Base-by-base conservation (phyloP, 92 coral and sea anemone species). In the Epizoanthus scotinus region DNA sequence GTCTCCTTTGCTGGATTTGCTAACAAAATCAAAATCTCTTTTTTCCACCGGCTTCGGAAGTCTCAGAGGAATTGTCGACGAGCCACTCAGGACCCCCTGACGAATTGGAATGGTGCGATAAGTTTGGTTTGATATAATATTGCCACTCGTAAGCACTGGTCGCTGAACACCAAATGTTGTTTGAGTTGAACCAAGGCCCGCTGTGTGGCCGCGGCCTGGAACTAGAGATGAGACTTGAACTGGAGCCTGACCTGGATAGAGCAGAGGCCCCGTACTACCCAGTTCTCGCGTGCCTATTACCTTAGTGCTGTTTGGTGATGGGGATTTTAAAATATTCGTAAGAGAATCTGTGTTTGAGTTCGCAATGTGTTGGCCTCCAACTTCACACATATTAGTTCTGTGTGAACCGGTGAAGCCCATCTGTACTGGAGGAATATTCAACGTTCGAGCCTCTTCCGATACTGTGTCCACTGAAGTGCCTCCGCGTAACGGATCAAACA, bases 1-100 rank as follows among this genome's bases (percentile, higher is more conserved):
- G 36, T 88, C 94, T 26, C 77, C 86, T 53, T 83, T 87, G 53
- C 85, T 77, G 3, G 99, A 86, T 79, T 91, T 93, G 4, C 90
- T 82, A 24, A 95, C 80, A 72, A 95, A 95, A 58, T 84, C 92
- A 70, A 95, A 93, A 38, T 90, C 99, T 27, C 83, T 75, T 62
- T 44, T 84, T 68, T 86, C 85, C 20, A 55, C 73, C 38, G 86
- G 88, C 65, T 90, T 86, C 0, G 93, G 81, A 55, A 84, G 91
- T 53, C 88, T 84, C 19, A 89, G 58, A 1, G 93, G 91, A 57
- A 89, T 25, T 20, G 89, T 57, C 2, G 96, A 90, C 20, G 78
- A 63, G 7, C 77, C 74, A 63, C 91, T 82, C 17, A 79, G 54
- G 72, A 53, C 60, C 25, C 70, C 63, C 62, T 70, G 79, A 21